Percentiles rank a stretch among this genome's conserved stretches.
Conservation (phyloP, 2,113 vertebrate species). For the Setophaga kirtlandii region DNA sequence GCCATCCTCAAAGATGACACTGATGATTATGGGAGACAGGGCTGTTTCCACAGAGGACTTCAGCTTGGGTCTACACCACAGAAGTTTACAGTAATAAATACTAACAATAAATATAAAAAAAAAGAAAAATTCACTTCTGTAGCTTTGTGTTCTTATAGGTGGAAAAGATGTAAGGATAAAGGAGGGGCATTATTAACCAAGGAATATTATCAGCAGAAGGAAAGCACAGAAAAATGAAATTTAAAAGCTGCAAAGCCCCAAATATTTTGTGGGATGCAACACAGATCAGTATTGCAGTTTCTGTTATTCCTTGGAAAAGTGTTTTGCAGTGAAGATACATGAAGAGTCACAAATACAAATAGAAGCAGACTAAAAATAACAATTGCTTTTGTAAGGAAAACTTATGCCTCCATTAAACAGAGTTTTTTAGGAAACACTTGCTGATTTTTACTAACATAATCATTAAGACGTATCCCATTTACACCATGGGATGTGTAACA, state of each 20-base stretch:
- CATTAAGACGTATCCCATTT: neutral
- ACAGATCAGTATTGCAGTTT: neutral
- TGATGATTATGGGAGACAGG: neutral
- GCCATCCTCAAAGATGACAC: slow-evolving; percentile 19
- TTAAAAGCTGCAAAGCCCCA: neutral
- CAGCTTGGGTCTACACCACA: neutral
- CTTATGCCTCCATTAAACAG: neutral
- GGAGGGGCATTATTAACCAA: neutral
- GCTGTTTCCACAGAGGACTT: neutral
- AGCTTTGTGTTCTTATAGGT: neutral
- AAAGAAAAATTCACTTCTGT: neutral
- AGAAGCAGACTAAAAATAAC: neutral
- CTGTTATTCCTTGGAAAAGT: neutral
- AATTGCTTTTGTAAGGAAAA: neutral
- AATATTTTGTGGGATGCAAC: neutral
- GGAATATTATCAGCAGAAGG: neutral
- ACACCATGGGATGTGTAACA: neutral
- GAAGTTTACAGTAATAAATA: neutral
- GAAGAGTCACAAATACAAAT: neutral
- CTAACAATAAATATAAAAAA: neutral
- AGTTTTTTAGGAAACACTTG: neutral
- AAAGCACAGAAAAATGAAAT: neutral
- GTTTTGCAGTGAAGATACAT: neutral
- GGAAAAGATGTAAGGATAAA: neutral
- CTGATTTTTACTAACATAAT: neutral